These are phyloP conservation scores for Nematostella vectensis DNA, from an alignment of 92 coral and sea anemone species.

Conservation along the genomic window DNA sequence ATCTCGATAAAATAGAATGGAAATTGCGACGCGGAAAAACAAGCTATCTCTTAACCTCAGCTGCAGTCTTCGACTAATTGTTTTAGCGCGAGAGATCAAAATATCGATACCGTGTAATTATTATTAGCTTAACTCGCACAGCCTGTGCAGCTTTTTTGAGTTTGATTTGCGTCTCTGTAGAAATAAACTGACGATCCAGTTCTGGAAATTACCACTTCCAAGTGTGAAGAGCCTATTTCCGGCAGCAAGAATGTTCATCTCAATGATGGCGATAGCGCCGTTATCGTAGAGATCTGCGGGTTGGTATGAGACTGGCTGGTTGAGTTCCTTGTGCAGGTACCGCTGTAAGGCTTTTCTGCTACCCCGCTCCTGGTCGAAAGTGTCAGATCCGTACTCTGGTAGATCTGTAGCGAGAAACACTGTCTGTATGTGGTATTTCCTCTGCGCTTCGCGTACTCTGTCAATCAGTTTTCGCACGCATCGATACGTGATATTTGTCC, in stretches of 20 bases:
- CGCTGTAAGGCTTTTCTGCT: slow-evolving; percentile 49
- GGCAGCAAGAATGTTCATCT: slow-evolving; percentile 87
- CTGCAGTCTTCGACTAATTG: too few relatives aligned
- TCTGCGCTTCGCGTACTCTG: slow-evolving; percentile 51
- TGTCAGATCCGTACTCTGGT: slow-evolving; percentile 88
- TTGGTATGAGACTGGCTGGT: slow-evolving; percentile 52
- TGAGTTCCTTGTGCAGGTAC: slow-evolving; percentile 41
- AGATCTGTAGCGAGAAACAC: slow-evolving; percentile 84
- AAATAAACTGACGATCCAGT: slow-evolving; percentile 77
- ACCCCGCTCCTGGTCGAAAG: slow-evolving; percentile 34
- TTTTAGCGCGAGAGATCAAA: too few relatives aligned
- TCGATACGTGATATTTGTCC: slow-evolving; percentile 66
- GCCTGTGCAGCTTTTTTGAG: slow-evolving; percentile 51
- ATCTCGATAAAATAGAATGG: too few relatives aligned
- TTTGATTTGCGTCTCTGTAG: slow-evolving; percentile 34
- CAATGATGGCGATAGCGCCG: slow-evolving; percentile 84
- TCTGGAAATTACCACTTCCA: slow-evolving; percentile 94
- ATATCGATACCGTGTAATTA: too few relatives aligned
- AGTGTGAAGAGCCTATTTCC: slow-evolving; percentile 76
- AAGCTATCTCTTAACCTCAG: too few relatives aligned
- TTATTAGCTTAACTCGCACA: slow-evolving; percentile 74
- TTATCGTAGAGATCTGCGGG: slow-evolving; percentile 64
- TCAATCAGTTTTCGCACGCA: slow-evolving; percentile 68
- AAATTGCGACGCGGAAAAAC: too few relatives aligned
- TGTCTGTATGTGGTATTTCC: slow-evolving; percentile 26